Evolutionary conservation across 2,888 invertebrate species (phyloP).

Genomic region (Macroteleia sp.): DNA sequence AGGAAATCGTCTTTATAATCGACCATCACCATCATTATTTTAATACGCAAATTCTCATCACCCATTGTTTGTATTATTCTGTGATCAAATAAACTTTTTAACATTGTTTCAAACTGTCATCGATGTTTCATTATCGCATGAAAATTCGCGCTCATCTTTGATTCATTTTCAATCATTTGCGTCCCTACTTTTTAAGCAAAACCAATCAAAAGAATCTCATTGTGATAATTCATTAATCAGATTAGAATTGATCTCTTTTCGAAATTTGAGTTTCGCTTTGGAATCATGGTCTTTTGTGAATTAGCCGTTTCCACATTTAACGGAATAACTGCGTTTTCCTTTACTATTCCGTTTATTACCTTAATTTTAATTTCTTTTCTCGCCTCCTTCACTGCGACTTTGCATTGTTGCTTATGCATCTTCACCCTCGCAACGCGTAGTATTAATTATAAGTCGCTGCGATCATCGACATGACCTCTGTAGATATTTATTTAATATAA

Average conservation of each 20-base stretch:
- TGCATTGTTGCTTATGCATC: slow-evolving; percentile 25
- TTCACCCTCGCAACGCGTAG: slow-evolving; percentile 38
- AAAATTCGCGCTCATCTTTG: neutral
- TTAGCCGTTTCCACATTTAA: slow-evolving; percentile 46
- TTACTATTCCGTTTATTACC: neutral
- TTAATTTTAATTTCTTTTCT: slow-evolving; percentile 4
- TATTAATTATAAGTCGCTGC: slow-evolving; percentile 38
- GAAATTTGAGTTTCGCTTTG: slow-evolving; percentile 27
- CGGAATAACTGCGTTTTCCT: neutral
- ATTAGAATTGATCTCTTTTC: slow-evolving; percentile 49
- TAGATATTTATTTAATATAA: slow-evolving; percentile 53
- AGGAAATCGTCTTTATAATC: slow-evolving; percentile 56
- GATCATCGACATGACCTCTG: slow-evolving; percentile 20
- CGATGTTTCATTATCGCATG: slow-evolving; percentile 44
- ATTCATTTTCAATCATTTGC: neutral
- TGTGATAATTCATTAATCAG: slow-evolving; percentile 46
- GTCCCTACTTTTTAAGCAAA: slow-evolving; percentile 38
- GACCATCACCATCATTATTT: slow-evolving; percentile 61
- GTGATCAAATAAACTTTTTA: slow-evolving; percentile 65
- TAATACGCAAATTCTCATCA: slow-evolving; percentile 58
- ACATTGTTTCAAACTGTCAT: slow-evolving; percentile 58
- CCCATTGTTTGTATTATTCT: slow-evolving; percentile 63
- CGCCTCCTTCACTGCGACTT: slow-evolving; percentile 12
- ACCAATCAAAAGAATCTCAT: slow-evolving; percentile 52
- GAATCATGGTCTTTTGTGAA: slow-evolving; percentile 48